phyloP scores from a whole-genome alignment of 2,797 vertebrate species.

The Spinus pinus region DNA sequence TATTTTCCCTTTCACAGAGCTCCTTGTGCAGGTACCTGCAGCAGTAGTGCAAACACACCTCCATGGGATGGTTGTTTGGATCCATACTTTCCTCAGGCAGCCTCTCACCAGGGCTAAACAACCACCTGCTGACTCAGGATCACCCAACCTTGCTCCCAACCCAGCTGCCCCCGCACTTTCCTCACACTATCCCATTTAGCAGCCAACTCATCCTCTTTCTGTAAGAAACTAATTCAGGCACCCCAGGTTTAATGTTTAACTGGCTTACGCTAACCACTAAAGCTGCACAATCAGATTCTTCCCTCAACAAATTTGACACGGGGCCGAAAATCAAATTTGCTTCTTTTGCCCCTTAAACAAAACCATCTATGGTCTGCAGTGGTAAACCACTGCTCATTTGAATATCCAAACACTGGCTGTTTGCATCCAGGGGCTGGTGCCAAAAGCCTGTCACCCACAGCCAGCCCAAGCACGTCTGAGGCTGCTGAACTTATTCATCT shows the following conservation, averaged over 20 bases:
- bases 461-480: neutral
- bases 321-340: neutral
- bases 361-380: neutral
- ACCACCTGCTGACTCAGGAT: neutral
- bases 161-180: neutral
- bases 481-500: neutral
- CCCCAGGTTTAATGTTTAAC: constrained; percentile 39
- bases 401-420: neutral
- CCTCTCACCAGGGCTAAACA: neutral
- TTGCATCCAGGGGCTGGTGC: neutral
- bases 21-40: neutral
- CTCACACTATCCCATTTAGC: constrained; percentile 10
- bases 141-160: neutral
- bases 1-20: neutral
- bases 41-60: neutral
- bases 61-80: neutral
- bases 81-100: neutral
- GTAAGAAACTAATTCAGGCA: neutral
- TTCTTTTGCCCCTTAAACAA: constrained; percentile 18
- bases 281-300: constrained; percentile 4
- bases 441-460: neutral
- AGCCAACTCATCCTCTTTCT: constrained; percentile 29
- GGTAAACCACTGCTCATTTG: neutral
- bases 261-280: neutral
- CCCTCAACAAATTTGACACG: neutral